Conservation (phyloP, 2,113 vertebrate genomes). For the Polyodon spathula region DNA sequence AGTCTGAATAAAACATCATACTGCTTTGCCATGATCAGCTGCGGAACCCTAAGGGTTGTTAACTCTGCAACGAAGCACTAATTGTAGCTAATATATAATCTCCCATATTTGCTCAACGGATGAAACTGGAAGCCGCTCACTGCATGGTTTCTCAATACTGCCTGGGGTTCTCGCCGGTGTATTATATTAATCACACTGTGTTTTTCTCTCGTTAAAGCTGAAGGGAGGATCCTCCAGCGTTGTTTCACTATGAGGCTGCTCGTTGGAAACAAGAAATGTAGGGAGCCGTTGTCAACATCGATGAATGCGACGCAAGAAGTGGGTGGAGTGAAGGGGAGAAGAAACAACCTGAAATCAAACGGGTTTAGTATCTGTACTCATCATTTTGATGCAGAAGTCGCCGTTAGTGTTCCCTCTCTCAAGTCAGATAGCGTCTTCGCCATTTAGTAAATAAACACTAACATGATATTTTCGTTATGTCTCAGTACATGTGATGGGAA, state of each 20-base stretch:
- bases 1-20: conserved; percentile 80
- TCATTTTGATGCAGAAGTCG: too few species aligned
- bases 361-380: not conserved
- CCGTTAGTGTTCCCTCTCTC: too few species aligned
- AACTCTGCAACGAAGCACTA: conserved; percentile 34
- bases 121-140: too few species aligned
- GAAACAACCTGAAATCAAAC: not conserved
- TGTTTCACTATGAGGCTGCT: not conserved
- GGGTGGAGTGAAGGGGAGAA: conserved; percentile 6
- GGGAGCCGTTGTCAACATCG: not conserved
- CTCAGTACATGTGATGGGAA: too few species aligned
- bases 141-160: too few species aligned
- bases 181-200: not conserved
- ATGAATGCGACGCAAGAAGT: conserved; percentile 2
- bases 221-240: conserved; percentile 1
- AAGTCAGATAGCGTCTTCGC: too few species aligned
- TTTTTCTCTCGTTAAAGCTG: too few species aligned
- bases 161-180: not conserved
- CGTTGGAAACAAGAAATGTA: not conserved
- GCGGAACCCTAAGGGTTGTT: conserved; percentile 36
- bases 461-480: too few species aligned
- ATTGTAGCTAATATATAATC: not conserved
- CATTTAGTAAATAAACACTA: too few species aligned
- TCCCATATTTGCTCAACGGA: conserved; percentile 13
- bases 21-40: conserved; percentile 76